Evolutionary conservation across 2,888 invertebrate genomes (phyloP).

Genomic region (Beris chalybata): DNA sequence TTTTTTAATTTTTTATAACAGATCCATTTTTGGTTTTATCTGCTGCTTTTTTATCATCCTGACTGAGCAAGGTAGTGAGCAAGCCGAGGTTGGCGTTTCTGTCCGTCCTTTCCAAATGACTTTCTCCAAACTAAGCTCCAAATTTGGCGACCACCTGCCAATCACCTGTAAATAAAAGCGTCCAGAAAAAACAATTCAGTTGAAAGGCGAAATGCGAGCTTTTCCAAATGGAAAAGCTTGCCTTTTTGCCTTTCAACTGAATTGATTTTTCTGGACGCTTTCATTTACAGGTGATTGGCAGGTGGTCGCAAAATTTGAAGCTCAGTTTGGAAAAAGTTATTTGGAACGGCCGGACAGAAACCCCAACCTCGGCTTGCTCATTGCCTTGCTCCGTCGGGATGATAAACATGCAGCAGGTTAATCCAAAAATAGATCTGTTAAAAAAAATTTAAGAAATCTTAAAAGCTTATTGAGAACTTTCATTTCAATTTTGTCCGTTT

Average conservation of each 20-base stretch:
- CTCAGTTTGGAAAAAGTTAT: constrained; percentile 56
- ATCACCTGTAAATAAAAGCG: constrained; percentile 56
- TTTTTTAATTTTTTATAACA: constrained; percentile 1
- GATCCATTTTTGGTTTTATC: constrained; percentile 49
- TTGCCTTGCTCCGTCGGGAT: constrained; percentile 68
- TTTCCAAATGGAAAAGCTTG: too few relatives aligned
- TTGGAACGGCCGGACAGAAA: constrained; percentile 61
- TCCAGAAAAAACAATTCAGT: too few relatives aligned
- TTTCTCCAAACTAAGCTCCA: constrained; percentile 56
- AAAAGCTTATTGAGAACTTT: constrained; percentile 1
- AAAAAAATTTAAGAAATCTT: too few relatives aligned
- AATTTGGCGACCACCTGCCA: constrained; percentile 64
- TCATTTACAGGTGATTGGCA: constrained; percentile 65
- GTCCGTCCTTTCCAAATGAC: constrained; percentile 61
- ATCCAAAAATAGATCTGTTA: too few relatives aligned
- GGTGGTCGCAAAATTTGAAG: constrained; percentile 64
- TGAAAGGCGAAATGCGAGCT: too few relatives aligned
- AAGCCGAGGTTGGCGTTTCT: constrained; percentile 67
- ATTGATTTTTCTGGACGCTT: too few relatives aligned
- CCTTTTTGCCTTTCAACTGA: too few relatives aligned
- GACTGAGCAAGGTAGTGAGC: constrained; percentile 67
- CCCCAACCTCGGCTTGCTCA: constrained; percentile 70
- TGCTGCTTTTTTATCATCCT: constrained; percentile 71
- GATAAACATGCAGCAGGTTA: constrained; percentile 66
- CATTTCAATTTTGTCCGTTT: too few relatives aligned